Percentiles rank a stretch among this genome's conserved stretches.
phyloP scores from a whole-genome alignment of 2,113 vertebrate species.

The Pogonocichla stellata region DNA sequence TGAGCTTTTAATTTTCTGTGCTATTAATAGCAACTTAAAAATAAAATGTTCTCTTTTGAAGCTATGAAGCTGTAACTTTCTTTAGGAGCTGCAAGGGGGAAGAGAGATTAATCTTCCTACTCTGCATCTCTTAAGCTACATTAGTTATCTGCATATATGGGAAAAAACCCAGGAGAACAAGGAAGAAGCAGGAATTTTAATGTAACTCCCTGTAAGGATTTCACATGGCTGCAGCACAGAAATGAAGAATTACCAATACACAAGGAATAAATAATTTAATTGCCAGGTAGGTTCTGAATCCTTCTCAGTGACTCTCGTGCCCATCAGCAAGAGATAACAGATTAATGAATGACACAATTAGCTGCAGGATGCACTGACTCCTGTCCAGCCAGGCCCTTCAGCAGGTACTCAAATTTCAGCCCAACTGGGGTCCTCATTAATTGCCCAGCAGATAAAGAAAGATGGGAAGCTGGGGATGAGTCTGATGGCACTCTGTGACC shows the following conservation, averaged over 20 bases:
- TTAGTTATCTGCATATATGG: not conserved
- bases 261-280: not conserved
- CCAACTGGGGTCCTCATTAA: not conserved
- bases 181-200: not conserved
- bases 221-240: not conserved
- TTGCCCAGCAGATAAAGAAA: not conserved
- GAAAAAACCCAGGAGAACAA: not conserved
- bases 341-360: conserved; percentile 39
- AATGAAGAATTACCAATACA: not conserved
- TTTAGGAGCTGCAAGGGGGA: conserved; percentile 23
- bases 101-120: conserved; percentile 39
- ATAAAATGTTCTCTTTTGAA: conserved; percentile 61
- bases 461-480: not conserved
- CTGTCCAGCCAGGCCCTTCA: not conserved
- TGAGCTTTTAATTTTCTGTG: conserved; percentile 59
- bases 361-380: not conserved
- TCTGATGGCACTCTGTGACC: not conserved
- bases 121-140: not conserved
- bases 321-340: not conserved
- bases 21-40: conserved; percentile 63
- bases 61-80: conserved; percentile 43
- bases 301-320: not conserved
- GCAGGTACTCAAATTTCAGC: conserved; percentile 23
- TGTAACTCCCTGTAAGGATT: not conserved
- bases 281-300: not conserved